Conservation (phyloP, 2,113 vertebrate genomes). For the Notechis scutatus region DNA sequence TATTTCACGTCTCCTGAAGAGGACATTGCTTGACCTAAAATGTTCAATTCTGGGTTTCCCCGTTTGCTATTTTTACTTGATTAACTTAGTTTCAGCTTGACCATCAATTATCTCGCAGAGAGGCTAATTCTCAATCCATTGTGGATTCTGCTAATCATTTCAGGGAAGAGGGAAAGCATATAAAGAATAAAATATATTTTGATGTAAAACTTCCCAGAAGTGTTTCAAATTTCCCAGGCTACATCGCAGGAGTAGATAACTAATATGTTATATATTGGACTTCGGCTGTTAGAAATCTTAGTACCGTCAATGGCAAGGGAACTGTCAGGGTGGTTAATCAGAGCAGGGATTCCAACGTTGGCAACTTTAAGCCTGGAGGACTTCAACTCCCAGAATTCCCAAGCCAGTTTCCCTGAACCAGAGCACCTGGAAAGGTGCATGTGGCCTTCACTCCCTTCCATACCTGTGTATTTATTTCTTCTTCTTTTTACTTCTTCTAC, state of each 20-base stretch:
- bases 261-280: neutral
- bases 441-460: neutral
- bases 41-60: neutral
- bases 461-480: neutral
- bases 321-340: neutral
- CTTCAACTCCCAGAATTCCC: too few species aligned
- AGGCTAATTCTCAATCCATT: too few species aligned
- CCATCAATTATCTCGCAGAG: too few species aligned
- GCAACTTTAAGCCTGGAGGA: too few species aligned
- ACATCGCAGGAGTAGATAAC: neutral
- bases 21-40: neutral
- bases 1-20: neutral
- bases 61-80: too few species aligned
- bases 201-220: neutral
- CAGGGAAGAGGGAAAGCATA: too few species aligned
- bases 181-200: neutral
- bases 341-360: too few species aligned
- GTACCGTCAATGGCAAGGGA: neutral
- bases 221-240: neutral
- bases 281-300: neutral
- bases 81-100: too few species aligned
- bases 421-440: neutral
- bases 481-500: slow-evolving; percentile 37
- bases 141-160: too few species aligned
- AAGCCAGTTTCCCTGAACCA: neutral